A percentile compares a stretch with the other conserved stretches of the same genome.
Evolutionary conservation across 2,888 invertebrate species (phyloP).

Genomic region (Protodeltote pygarga): DNA sequence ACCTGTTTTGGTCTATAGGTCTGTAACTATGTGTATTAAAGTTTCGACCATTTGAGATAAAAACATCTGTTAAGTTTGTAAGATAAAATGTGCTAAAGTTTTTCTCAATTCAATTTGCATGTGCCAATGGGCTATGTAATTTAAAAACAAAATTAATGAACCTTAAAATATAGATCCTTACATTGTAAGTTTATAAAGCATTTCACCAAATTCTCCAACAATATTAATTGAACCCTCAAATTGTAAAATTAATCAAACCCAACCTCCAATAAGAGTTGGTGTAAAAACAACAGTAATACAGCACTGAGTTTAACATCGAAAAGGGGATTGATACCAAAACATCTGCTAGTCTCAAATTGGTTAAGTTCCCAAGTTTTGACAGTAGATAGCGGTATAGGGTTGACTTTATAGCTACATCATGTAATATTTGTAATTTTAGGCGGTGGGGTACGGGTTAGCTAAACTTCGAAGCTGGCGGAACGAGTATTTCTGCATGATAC

Average conservation of each 20-base stretch:
- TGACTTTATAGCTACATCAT: slow-evolving; percentile 1
- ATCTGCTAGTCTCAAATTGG: slow-evolving; percentile 40
- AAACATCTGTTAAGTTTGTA: no score
- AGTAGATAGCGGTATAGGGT: slow-evolving; percentile 15
- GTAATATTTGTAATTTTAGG: background rate
- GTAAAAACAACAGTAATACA: slow-evolving; percentile 43
- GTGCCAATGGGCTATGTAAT: no score
- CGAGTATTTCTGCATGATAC: no score
- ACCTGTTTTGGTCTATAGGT: no score
- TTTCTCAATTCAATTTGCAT: no score
- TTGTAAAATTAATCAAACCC: slow-evolving; percentile 45
- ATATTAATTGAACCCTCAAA: background rate
- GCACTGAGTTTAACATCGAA: slow-evolving; percentile 26
- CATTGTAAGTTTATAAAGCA: no score
- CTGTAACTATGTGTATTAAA: no score
- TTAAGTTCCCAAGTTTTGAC: slow-evolving; percentile 27
- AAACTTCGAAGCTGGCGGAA: no score
- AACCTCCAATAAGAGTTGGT: slow-evolving; percentile 34
- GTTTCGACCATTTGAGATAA: no score
- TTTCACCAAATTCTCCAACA: background rate
- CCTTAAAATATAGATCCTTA: no score
- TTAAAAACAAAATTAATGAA: no score
- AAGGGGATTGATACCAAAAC: slow-evolving; percentile 35
- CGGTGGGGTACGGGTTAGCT: background rate
- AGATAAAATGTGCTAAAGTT: no score